These are phyloP conservation scores for Notamacropus eugenii DNA, from an alignment of 2,797 vertebrate species.

Conservation along the genomic window DNA sequence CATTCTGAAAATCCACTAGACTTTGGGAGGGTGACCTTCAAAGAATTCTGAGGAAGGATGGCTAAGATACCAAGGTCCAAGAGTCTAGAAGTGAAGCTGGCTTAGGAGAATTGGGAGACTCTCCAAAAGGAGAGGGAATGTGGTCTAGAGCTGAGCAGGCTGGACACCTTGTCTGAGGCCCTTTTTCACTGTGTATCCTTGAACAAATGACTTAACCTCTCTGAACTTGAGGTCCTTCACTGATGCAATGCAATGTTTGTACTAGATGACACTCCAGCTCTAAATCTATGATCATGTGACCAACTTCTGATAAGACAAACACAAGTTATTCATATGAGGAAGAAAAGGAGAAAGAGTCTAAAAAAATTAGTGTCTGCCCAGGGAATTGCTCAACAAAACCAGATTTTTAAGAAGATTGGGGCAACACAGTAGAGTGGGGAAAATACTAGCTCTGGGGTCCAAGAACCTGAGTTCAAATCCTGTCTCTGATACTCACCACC, in stretches of 20 bases:
- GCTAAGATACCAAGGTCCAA: not conserved
- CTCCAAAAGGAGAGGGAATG: not conserved
- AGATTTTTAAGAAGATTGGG: not conserved
- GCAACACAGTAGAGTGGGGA: not conserved
- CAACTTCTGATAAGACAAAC: not conserved
- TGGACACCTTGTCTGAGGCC: not conserved
- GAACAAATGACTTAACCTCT: not conserved
- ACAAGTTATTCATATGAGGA: not conserved
- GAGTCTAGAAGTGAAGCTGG: not conserved
- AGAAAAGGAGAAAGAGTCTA: not conserved
- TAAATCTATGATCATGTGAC: not conserved
- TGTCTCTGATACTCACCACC: not conserved
- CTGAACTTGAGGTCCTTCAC: not conserved
- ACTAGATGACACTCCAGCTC: not conserved
- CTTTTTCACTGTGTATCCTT: not conserved
- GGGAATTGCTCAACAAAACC: not conserved
- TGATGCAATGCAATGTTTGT: not conserved
- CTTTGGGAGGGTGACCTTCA: not conserved
- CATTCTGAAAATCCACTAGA: not conserved
- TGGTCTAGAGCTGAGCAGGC: not conserved
- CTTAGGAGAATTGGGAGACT: not conserved
- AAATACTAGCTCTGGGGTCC: not conserved
- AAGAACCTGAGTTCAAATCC: not conserved
- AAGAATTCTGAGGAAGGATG: not conserved
- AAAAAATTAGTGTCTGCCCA: not conserved